Evolutionary conservation across 1,140 invertebrate genomes (phyloP), one percentile per base, ranked within the genome.

Genomic region (Tetramorium parvispinum): DNA sequence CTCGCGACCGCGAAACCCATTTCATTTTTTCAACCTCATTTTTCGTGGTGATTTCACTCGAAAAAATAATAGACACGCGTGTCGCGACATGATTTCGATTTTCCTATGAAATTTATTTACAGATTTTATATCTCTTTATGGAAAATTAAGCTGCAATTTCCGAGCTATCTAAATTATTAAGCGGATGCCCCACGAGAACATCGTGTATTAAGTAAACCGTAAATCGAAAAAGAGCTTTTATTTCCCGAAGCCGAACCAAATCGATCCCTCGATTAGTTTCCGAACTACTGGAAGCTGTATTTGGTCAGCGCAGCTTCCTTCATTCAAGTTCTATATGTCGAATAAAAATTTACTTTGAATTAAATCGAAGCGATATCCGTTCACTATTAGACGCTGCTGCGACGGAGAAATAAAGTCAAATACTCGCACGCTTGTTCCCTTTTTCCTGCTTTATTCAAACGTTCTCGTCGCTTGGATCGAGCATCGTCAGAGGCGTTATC

Each of bases 311-410:
- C 13, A 32, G 24, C 40, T 83, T 46, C 61, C 40, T 83, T 46
- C 61, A 49, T 37, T 83, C 27, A 3, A 61, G 13, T 73, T 61
- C n/a, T 10, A 75, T 16, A 82, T 6, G 13, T 24, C 8, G n/a
- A 57, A 73, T 82, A 57, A 82, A 82, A 73, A 82, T 82, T 11
- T 68, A 13, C 77, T 82, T 82, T 73, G 21, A 57, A 82, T 73
- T 73, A 82, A 82, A 73, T 21, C 16, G 46, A 7, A 51, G 6
- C 18, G 11, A 24, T 75, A 73, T 73, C 18, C 46, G 11, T 27
- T 59, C 21, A 40, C 37, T 32, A 75, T 61, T 83, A 75, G 40
- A 49, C 21, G 37, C 18, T 65, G 11, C 61, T 81, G 16, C 16
- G 6, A 55, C 5, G 21, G 3, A 59, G 24, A 82, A 73, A 82